A percentile compares a stretch with the other conserved stretches of the same genome.
These are phyloP conservation scores for Toxotes lorentzi DNA, from an alignment of 2,797 vertebrate species.

Conservation along the genomic window DNA sequence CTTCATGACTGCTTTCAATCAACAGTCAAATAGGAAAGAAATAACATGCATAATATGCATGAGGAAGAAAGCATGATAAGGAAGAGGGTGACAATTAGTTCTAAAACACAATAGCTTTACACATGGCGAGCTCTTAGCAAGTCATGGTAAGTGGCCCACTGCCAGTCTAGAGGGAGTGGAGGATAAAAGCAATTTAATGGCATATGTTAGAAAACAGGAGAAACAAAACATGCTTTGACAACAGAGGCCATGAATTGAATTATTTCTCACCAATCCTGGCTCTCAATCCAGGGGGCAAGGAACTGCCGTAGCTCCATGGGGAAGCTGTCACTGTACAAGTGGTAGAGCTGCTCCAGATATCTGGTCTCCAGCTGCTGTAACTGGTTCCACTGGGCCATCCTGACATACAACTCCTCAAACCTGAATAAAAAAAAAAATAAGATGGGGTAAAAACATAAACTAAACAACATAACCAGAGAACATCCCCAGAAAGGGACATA, in stretches of 20 bases:
- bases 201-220: neutral
- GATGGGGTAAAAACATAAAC: neutral
- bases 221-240: neutral
- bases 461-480: neutral
- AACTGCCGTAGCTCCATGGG: constrained; percentile 99
- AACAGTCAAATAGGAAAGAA: neutral
- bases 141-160: constrained; percentile 19
- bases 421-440: constrained; percentile 8
- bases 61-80: constrained; percentile 1
- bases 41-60: neutral
- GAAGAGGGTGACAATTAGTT: neutral
- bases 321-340: constrained; percentile 99
- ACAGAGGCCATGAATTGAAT: neutral
- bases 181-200: neutral
- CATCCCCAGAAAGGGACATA: neutral
- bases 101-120: constrained; percentile 10
- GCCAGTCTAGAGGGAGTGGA: constrained; percentile 10
- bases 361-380: constrained; percentile 98
- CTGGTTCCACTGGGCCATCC: constrained; percentile 99
- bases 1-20: neutral
- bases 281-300: constrained; percentile 98
- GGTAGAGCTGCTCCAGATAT: constrained; percentile 98
- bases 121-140: neutral
- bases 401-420: constrained; percentile 68
- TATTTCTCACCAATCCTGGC: constrained; percentile 93